phyloP scores from a whole-genome alignment of 2,888 invertebrate genomes.

The Malthinus flaveolus region DNA sequence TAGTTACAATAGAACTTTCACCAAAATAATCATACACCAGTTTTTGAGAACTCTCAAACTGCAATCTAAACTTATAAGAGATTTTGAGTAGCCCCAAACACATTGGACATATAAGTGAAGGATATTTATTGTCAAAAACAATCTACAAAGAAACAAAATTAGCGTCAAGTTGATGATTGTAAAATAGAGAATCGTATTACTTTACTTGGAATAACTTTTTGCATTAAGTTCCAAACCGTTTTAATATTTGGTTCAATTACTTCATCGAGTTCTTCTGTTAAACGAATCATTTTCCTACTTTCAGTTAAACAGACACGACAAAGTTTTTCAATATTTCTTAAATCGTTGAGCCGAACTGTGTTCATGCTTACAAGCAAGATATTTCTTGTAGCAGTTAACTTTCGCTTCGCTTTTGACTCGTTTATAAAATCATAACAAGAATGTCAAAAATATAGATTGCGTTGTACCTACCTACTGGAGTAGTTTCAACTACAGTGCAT shows the following conservation, averaged over 20 bases:
- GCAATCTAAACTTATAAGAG: conserved; percentile 27
- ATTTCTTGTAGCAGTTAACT: too few relatives aligned
- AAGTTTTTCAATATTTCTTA: conserved; percentile 16
- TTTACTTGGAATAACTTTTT: conserved; percentile 2
- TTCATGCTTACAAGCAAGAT: too few relatives aligned
- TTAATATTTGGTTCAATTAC: conserved; percentile 15
- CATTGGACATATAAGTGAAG: conserved; percentile 26
- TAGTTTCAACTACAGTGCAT: background rate
- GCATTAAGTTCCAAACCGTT: conserved; percentile 1
- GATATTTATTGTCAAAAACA: conserved; percentile 12
- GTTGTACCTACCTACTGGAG: too few relatives aligned
- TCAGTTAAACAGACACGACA: conserved; percentile 32
- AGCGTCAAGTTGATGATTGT: too few relatives aligned
- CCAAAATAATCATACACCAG: conserved; percentile 23
- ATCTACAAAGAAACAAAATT: conserved; percentile 17
- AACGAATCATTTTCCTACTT: conserved; percentile 18
- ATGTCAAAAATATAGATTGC: too few relatives aligned
- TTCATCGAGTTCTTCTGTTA: conserved; percentile 9
- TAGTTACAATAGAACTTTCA: background rate
- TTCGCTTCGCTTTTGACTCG: too few relatives aligned
- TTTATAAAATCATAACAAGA: too few relatives aligned
- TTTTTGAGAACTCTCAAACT: conserved; percentile 28
- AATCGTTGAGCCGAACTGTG: conserved; percentile 5
- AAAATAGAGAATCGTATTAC: conserved; percentile 1
- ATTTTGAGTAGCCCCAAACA: conserved; percentile 27